A percentile compares a stretch with the other conserved stretches of the same genome.
phyloP scores from a whole-genome alignment of 2,113 vertebrate species.

The Prionailurus bengalensis region DNA sequence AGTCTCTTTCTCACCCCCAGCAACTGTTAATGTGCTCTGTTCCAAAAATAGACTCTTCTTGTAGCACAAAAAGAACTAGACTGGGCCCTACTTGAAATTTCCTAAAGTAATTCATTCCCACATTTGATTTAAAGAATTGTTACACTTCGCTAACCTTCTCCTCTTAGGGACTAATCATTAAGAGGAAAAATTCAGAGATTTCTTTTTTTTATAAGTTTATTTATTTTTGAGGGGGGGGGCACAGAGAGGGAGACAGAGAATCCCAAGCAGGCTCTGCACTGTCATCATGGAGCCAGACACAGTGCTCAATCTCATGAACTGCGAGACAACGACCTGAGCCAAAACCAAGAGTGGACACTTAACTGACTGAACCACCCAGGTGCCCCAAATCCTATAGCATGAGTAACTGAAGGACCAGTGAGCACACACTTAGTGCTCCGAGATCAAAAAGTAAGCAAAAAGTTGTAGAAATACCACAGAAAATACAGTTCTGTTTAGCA shows the following conservation, averaged over 20 bases:
- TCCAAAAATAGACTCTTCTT: constrained; percentile 46
- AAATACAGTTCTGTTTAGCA: background rate
- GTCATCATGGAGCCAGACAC: no score
- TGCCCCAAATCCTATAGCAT: background rate
- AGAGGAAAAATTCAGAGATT: background rate
- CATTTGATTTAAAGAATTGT: background rate
- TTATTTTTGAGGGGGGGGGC: no score
- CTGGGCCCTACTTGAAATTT: background rate
- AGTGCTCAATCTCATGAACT: no score
- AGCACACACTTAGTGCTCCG: background rate
- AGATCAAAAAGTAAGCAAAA: constrained; percentile 18
- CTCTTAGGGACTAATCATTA: background rate
- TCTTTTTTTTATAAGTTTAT: no score
- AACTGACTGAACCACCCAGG: no score
- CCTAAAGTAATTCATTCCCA: background rate
- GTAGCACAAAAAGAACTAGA: background rate
- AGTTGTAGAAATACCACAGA: background rate
- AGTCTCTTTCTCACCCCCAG: background rate
- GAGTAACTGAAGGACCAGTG: background rate
- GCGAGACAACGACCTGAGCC: no score
- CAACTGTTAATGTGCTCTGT: background rate
- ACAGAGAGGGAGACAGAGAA: no score
- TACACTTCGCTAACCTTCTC: background rate
- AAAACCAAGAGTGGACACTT: no score
- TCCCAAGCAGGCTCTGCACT: no score